Conservation (phyloP, 2,113 vertebrate genomes). For the Myocastor coypus region DNA sequence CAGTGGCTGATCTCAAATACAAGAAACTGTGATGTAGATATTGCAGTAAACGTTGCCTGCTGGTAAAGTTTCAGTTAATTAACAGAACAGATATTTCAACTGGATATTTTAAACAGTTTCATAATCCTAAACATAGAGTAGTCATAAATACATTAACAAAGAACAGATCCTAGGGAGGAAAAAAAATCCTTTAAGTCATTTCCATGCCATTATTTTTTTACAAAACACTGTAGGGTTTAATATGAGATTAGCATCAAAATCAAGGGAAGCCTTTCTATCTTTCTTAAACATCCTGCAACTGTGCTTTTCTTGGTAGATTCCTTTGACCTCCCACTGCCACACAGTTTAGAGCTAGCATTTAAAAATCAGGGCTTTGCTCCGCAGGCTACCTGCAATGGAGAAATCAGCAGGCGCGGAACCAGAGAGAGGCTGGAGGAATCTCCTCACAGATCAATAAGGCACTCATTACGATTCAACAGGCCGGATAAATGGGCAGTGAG, state of each 20-base stretch:
- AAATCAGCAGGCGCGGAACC: conserved; percentile 70
- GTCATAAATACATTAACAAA: conserved; percentile 67
- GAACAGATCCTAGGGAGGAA: conserved; percentile 47
- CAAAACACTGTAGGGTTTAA: conserved; percentile 68
- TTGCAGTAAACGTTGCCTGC: background rate
- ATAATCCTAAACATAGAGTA: conserved; percentile 20
- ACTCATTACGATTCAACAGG: conserved; percentile 58
- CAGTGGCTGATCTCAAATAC: background rate
- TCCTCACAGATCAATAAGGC: conserved; percentile 67
- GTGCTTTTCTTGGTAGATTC: conserved; percentile 68
- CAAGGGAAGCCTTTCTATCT: conserved; percentile 63
- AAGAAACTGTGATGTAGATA: conserved; percentile 59
- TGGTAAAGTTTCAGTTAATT: conserved; percentile 68
- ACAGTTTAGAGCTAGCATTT: conserved; percentile 71
- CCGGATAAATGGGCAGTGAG: conserved; percentile 58
- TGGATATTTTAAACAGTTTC: conserved; percentile 74
- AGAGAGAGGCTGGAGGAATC: conserved; percentile 55
- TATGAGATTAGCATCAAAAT: conserved; percentile 78
- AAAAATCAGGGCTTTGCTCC: conserved; percentile 80
- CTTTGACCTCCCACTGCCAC: conserved; percentile 77
- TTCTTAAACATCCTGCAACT: conserved; percentile 75
- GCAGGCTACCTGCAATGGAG: conserved; percentile 71
- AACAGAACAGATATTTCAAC: conserved; percentile 3
- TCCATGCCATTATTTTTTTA: conserved; percentile 76
- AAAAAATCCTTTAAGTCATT: conserved; percentile 72